Base-by-base conservation (phyloP, 1,140 invertebrate genomes). In the Steinernema khuongi region DNA sequence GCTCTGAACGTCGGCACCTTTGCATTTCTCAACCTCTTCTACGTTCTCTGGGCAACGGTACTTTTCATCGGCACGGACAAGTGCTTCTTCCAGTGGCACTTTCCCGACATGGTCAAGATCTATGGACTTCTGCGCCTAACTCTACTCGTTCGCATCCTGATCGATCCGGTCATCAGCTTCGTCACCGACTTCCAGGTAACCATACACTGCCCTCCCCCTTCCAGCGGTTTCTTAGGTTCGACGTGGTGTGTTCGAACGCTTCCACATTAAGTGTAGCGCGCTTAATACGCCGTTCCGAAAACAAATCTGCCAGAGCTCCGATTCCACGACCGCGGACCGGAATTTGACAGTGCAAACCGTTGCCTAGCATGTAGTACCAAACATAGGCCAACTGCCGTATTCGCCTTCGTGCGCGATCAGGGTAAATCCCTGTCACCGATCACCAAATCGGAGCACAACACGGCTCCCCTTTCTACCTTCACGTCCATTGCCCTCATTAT, bases 1-100 rank as follows among this genome's bases (percentile, higher is more conserved):
- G 74, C 79, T 0, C 22, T 82, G 26, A 82, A 82, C 67, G 81
- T 82, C 1, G 75, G 66, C 43, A 82, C 81, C 41, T 82, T 82
- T 74, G 81, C 80, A 2, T 66, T 67, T 4, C 78, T 82, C 69
- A 72, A 83, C 67, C 31, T 77, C 11, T 82, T 82, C 22, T 83
- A 83, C 50, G 74, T 79, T 0, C 73, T 83, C 44, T 83, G 81
- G 81, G 77, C 19, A 50, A 69, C 71, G 1, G 32, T 74, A 0
- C 28, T 77, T 26, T 11, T 77, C 30, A n/a, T 77, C 1, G 73
- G 77, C 28, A 41, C 36, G 31, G 43, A 77, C 19, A 68, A 50
- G 31, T 77, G 76, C 29, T 72, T 76, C 14, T 76, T 77, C 68
- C 74, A 76, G 68, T 22, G 69, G 26, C 67, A 77, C 29, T 70